These are phyloP conservation scores for Lophotis ruficrista DNA, from an alignment of 2,113 vertebrate genomes.

Conservation along the genomic window DNA sequence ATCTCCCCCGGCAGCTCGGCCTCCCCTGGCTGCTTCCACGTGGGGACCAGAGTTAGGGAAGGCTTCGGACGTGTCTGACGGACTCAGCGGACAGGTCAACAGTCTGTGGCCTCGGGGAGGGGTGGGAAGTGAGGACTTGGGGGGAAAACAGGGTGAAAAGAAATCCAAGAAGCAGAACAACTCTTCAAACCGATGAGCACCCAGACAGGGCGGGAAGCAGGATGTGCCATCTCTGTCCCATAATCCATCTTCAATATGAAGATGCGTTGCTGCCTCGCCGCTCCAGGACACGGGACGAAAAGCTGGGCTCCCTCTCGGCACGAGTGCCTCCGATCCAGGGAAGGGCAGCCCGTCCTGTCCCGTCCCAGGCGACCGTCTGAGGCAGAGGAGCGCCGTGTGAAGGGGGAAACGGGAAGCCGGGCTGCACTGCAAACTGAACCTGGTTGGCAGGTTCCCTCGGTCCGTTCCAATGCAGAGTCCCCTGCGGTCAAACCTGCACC, in stretches of 20 bases:
- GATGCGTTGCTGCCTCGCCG: slow-evolving; percentile 79
- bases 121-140: slow-evolving; percentile 36
- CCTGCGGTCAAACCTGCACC: slow-evolving; percentile 92
- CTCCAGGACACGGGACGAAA: slow-evolving; percentile 57
- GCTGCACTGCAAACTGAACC: slow-evolving; percentile 86
- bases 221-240: slow-evolving; percentile 72
- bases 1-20: neutral
- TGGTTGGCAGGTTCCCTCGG: slow-evolving; percentile 78
- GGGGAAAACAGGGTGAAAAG: slow-evolving; percentile 63
- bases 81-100: slow-evolving; percentile 35
- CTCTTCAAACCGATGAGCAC: slow-evolving; percentile 59
- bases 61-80: slow-evolving; percentile 34
- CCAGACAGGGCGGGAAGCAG: slow-evolving; percentile 58
- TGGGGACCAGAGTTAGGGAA: neutral
- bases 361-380: slow-evolving; percentile 68
- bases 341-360: slow-evolving; percentile 65
- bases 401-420: slow-evolving; percentile 77
- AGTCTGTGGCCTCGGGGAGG: slow-evolving; percentile 54
- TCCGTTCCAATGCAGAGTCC: slow-evolving; percentile 61
- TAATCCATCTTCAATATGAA: slow-evolving; percentile 99
- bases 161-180: slow-evolving; percentile 73
- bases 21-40: neutral
- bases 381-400: slow-evolving; percentile 74
- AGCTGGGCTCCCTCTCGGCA: slow-evolving; percentile 66
- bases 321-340: slow-evolving; percentile 69